Conservation (phyloP, 2,888 invertebrate species). For the Plebejus melissa region DNA sequence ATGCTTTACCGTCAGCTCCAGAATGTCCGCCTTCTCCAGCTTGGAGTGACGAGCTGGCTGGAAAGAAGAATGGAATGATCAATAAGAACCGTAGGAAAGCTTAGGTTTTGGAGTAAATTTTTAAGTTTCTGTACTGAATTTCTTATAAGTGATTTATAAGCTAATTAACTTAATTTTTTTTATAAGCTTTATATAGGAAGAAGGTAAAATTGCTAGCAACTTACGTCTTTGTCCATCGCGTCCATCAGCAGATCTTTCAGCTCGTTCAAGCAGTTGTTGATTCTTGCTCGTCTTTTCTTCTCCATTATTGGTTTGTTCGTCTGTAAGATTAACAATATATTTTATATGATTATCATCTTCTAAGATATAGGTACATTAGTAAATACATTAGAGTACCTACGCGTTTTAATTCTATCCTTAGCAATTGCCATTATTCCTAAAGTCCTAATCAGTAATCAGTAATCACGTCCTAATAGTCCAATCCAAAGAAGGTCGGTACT, state of each 20-base stretch:
- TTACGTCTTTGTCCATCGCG: constrained; percentile 93
- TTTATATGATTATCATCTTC: neutral
- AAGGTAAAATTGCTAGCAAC: constrained; percentile 52
- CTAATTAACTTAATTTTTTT: neutral
- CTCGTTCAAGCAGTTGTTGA: constrained; percentile 93
- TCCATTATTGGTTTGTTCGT: constrained; percentile 97
- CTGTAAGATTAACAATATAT: constrained; percentile 74
- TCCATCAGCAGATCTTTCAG: constrained; percentile 91
- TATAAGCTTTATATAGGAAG: neutral
- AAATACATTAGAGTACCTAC: no score
- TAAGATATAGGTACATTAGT: no score
- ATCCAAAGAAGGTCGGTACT: no score
- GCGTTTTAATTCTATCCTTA: no score
- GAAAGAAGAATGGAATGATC: constrained; percentile 47
- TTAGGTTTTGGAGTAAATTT: neutral
- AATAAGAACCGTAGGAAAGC: neutral
- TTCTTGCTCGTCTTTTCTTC: constrained; percentile 91
- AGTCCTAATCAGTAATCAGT: no score
- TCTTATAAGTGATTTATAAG: no score
- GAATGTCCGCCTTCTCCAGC: constrained; percentile 96
- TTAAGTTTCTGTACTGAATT: neutral
- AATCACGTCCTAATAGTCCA: no score
- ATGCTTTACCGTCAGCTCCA: constrained; percentile 96
- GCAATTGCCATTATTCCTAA: no score
- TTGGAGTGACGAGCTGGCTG: constrained; percentile 96